Evolutionary conservation across 2,113 vertebrate genomes (phyloP).

Genomic region (Seriola aureovittata): DNA sequence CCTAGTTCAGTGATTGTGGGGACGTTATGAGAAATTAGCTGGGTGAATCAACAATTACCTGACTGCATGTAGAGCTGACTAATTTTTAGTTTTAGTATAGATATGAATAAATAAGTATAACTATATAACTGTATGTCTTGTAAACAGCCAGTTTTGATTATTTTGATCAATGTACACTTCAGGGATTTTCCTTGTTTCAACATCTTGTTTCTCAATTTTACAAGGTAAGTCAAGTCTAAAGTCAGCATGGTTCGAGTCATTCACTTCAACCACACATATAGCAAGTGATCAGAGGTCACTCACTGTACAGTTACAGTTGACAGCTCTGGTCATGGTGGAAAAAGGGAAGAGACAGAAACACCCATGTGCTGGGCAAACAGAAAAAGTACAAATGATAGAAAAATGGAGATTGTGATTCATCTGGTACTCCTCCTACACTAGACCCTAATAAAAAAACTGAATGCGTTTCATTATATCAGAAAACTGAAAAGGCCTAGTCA

Average conservation of each 20-base stretch:
- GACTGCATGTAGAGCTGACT: too few relatives aligned
- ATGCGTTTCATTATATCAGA: neutral
- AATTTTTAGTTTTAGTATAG: too few relatives aligned
- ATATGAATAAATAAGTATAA: too few relatives aligned
- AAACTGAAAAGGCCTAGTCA: neutral
- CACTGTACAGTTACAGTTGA: neutral
- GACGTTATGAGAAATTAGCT: too few relatives aligned
- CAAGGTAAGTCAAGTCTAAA: neutral
- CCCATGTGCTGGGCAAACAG: neutral
- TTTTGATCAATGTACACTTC: too few relatives aligned
- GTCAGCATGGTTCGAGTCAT: conserved; percentile 23
- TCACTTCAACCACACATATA: conserved; percentile 3
- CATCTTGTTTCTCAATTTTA: neutral
- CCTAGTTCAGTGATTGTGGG: too few relatives aligned
- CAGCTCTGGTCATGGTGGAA: neutral
- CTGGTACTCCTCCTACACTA: conserved; percentile 4
- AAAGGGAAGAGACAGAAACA: neutral
- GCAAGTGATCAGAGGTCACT: neutral
- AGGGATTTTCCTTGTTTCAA: neutral
- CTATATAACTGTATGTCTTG: too few relatives aligned
- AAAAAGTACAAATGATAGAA: neutral
- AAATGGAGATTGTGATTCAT: conserved; percentile 4
- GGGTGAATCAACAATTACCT: too few relatives aligned
- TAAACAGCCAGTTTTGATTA: too few relatives aligned
- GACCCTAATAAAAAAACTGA: neutral